Base-by-base conservation (phyloP, 2,888 invertebrate genomes). In the Pyralis farinalis region DNA sequence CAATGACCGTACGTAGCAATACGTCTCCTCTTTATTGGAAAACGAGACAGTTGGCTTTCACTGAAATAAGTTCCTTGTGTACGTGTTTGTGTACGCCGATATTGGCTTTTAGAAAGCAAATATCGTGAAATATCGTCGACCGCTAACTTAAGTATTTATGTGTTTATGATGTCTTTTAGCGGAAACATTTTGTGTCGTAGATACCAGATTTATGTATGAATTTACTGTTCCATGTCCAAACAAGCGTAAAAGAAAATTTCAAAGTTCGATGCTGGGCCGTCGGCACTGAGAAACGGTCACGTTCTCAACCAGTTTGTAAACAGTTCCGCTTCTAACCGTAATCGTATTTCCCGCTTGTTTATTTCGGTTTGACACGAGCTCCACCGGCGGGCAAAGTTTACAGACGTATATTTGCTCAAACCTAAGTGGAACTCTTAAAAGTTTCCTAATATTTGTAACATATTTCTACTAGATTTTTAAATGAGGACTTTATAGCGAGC, bases 1-100 rank as follows among this genome's bases (percentile, higher is more conserved):
- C 79, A 80, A 83, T 81, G 75, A 69, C 70, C 71, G 70, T 70
- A 63, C 64, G 64, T 67, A 63, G 73, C 81, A 84, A 85, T 86
- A 82, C 77, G 75, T 83, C 79, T 76, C 63, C 55, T 70, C 74
- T 75, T 81, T 84, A 83, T 83, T 84, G 83, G 85, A 77, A 82
- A 84, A 80, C 39, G 39, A 37, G 37, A 37, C 37, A 37, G 37
- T 37, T 37, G 37, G 68, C 63, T 77, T 78, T 71, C 76, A 72
- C 66, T 63, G 71, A 71, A 79, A 75, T 73, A 75, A 74, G 65
- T 69, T 60, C 56, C 55, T 57, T 54, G 63, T 67, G 63, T 70
- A 75, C 77, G 74, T 81, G 78, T 72, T 77, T 75, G 69, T 69
- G 67, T 72, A 69, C 55, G 49, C 48, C 62, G 66, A 71, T 82